phyloP scores from a whole-genome alignment of 2,113 vertebrate species.

The Coracopsis vasa region DNA sequence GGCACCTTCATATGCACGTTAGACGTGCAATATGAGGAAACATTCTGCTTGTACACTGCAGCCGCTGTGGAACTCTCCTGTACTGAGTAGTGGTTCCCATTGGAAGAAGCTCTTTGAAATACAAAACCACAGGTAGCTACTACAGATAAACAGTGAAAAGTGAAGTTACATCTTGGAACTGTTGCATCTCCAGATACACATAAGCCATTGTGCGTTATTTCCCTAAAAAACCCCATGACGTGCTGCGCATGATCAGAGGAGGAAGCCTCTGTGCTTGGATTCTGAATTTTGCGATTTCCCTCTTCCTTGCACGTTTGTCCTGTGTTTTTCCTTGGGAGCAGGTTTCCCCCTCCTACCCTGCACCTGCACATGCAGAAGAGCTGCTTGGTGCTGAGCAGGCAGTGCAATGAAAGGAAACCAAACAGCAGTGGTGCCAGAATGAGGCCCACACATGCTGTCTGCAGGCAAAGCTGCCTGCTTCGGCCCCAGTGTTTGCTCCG shows the following conservation, averaged over 20 bases:
- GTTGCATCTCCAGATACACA: background rate
- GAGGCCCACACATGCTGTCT: background rate
- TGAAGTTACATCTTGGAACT: background rate
- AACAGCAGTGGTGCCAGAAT: background rate
- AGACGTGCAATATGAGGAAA: rapidly evolving
- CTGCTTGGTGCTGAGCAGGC: background rate
- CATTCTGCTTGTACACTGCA: background rate
- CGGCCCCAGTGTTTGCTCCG: background rate
- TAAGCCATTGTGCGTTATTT: background rate
- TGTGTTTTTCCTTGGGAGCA: background rate
- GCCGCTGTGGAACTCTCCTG: background rate
- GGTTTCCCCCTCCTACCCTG: background rate
- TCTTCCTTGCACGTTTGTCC: rapidly evolving
- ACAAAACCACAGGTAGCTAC: background rate
- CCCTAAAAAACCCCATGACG: background rate
- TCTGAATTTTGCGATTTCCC: background rate
- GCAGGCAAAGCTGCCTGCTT: background rate
- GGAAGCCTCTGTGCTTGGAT: background rate
- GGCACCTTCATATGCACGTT: background rate
- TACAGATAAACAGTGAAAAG: background rate
- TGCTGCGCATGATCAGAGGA: background rate
- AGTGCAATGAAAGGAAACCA: background rate
- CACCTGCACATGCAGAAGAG: rapidly evolving
- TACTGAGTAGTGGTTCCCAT: background rate
- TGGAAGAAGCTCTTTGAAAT: background rate